Evolutionary conservation across 2,113 vertebrate genomes (phyloP).

Genomic region (Macrotus californicus): DNA sequence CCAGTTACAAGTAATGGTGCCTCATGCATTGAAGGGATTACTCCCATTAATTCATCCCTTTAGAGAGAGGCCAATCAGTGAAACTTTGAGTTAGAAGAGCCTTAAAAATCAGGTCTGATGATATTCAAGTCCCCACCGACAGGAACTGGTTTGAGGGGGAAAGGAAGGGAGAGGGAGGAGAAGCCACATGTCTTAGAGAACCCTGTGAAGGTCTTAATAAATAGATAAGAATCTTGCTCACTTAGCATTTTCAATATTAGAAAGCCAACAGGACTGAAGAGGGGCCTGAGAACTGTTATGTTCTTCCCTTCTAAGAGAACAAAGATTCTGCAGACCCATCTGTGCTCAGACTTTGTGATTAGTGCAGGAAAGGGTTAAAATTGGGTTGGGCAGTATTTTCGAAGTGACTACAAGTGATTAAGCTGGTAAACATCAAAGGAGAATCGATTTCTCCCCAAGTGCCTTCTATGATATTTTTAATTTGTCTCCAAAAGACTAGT

Average conservation of each 20-base stretch:
- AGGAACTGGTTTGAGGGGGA: neutral
- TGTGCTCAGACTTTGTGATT: neutral
- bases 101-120: neutral
- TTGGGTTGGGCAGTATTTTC: neutral
- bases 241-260: constrained; percentile 36
- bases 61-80: neutral
- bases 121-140: neutral
- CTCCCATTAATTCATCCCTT: neutral
- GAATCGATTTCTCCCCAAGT: neutral
- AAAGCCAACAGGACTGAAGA: neutral
- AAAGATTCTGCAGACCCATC: neutral
- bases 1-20: neutral
- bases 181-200: neutral
- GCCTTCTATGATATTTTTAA: neutral
- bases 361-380: neutral
- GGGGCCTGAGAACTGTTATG: neutral
- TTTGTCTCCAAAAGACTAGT: neutral
- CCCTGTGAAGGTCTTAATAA: constrained; percentile 15
- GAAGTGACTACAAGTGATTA: neutral
- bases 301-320: neutral
- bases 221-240: constrained; percentile 39
- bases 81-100: neutral
- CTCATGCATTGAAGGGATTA: neutral
- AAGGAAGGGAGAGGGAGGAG: neutral
- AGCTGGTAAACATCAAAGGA: neutral